Conservation (phyloP, 2,888 invertebrate species). For the Dicroscelio sp. region DNA sequence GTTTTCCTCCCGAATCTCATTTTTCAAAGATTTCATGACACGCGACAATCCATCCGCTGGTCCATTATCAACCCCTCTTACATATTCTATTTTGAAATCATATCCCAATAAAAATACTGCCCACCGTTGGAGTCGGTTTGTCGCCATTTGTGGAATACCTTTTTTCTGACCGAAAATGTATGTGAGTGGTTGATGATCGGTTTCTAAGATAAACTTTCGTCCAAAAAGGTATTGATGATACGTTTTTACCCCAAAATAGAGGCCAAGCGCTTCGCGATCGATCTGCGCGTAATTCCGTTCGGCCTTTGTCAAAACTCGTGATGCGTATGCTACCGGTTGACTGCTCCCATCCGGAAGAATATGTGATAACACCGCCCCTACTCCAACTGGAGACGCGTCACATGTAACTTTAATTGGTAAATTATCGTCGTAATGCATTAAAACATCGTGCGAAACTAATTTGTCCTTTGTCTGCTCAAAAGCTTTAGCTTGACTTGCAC, state of each 20-base stretch:
- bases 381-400: conserved; percentile 19
- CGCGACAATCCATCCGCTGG: conserved; percentile 8
- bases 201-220: not conserved
- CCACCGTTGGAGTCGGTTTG: not conserved
- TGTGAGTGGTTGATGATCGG: conserved; percentile 9
- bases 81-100: not conserved
- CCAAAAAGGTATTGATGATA: conserved; percentile 17
- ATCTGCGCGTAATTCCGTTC: conserved; percentile 30
- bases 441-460: not conserved
- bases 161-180: conserved; percentile 17
- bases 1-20: not conserved
- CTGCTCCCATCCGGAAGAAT: not conserved
- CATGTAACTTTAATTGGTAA: conserved; percentile 41
- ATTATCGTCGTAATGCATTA: conserved; percentile 5
- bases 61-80: not conserved
- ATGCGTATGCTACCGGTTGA: not conserved
- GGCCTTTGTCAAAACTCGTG: not conserved
- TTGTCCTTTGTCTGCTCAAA: conserved; percentile 6
- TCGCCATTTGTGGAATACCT: conserved; percentile 11
- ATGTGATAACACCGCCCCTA: conserved; percentile 13
- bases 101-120: conserved; percentile 10
- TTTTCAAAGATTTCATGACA: not conserved
- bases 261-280: conserved; percentile 8
- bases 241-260: not conserved
- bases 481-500: not conserved